Conservation (phyloP, 2,888 invertebrate species). For the Drosophila prolongata region DNA sequence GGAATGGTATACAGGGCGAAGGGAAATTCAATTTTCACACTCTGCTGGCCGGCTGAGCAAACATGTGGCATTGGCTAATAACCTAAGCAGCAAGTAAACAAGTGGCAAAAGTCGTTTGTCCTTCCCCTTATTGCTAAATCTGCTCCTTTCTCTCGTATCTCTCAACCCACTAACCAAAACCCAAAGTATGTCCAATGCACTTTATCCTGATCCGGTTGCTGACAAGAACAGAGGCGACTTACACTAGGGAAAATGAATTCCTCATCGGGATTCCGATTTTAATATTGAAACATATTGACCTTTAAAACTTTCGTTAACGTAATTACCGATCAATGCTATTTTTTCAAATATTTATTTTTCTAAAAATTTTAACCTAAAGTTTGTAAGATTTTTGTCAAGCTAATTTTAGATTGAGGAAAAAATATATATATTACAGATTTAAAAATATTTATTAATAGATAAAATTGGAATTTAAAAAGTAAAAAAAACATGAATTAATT, state of each 20-base stretch:
- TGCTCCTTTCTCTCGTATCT: not conserved
- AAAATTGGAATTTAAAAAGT: not conserved
- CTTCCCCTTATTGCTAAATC: slow-evolving; percentile 17
- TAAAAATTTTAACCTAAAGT: too few relatives aligned
- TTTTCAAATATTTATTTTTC: too few relatives aligned
- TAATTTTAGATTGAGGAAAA: too few relatives aligned
- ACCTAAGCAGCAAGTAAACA: slow-evolving; percentile 74
- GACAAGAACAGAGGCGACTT: slow-evolving; percentile 21
- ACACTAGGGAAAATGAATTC: not conserved
- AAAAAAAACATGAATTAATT: not conserved
- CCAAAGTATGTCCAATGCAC: slow-evolving; percentile 51
- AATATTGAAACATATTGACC: too few relatives aligned
- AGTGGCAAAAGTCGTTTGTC: slow-evolving; percentile 40
- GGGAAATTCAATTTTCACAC: slow-evolving; percentile 66
- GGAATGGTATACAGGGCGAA: not conserved
- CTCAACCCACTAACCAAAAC: slow-evolving; percentile 9
- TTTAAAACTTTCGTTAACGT: too few relatives aligned
- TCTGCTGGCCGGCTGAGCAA: slow-evolving; percentile 48
- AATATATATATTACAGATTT: too few relatives aligned
- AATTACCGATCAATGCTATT: too few relatives aligned
- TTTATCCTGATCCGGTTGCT: slow-evolving; percentile 51
- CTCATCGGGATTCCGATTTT: too few relatives aligned
- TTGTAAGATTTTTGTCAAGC: too few relatives aligned
- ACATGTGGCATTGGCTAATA: slow-evolving; percentile 74
- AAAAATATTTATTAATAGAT: too few relatives aligned